Percentiles rank a stretch among this genome's conserved stretches.
phyloP scores from a whole-genome alignment of 2,113 vertebrate species.

The Nerophis lumbriciformis region DNA sequence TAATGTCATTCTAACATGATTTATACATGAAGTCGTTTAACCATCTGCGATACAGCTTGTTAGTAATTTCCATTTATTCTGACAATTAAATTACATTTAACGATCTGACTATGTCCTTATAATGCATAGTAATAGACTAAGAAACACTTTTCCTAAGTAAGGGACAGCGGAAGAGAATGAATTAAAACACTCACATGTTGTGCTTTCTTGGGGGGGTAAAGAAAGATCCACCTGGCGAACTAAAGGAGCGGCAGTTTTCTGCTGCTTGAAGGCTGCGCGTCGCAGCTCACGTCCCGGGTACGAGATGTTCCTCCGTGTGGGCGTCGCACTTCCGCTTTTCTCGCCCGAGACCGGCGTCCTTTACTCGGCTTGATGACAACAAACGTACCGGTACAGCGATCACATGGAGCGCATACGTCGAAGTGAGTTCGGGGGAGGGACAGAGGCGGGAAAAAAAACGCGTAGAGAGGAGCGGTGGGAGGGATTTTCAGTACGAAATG shows the following conservation, averaged over 20 bases:
- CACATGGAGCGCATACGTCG: constrained; percentile 45
- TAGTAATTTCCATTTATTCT: no score
- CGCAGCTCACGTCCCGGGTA: constrained; percentile 47
- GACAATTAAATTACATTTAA: no score
- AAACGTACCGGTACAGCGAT: constrained; percentile 32
- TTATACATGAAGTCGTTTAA: no score
- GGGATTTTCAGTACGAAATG: constrained; percentile 66
- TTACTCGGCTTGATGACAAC: background rate
- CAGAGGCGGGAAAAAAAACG: constrained; percentile 5
- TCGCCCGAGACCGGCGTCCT: background rate
- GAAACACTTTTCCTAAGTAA: background rate
- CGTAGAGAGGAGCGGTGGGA: constrained; percentile 47
- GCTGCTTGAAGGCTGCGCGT: background rate
- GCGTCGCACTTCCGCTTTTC: constrained; percentile 3
- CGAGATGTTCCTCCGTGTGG: constrained; percentile 60
- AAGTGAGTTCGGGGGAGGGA: constrained; percentile 36
- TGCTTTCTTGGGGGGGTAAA: background rate
- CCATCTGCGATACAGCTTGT: no score
- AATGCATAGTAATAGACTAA: no score
- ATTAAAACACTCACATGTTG: constrained; percentile 39
- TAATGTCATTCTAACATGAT: background rate
- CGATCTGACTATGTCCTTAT: no score
- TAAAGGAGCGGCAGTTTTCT: background rate
- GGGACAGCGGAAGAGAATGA: background rate
- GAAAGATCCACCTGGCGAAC: background rate